These are phyloP conservation scores for Enteromius argenteus DNA, from an alignment of 2,797 vertebrate species.

Conservation along the genomic window DNA sequence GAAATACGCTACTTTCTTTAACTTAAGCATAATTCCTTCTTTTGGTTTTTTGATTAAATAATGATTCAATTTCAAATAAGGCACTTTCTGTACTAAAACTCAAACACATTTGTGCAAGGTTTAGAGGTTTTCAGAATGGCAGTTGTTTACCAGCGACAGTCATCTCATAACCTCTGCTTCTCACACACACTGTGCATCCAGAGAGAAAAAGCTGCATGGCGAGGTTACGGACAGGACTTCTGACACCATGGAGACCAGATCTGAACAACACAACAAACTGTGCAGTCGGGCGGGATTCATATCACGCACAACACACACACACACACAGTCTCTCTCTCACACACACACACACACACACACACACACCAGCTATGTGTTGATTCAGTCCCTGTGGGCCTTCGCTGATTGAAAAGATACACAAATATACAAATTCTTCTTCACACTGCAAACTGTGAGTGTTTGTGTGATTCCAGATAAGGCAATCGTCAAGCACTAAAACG, in stretches of 20 bases:
- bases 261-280: constrained; percentile 46
- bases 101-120: not conserved
- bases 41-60: not conserved
- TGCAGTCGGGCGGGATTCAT: constrained; percentile 22
- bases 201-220: constrained; percentile 17
- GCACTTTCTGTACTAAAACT: not conserved
- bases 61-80: not conserved
- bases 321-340: not conserved
- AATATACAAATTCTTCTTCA: not conserved
- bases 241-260: constrained; percentile 47
- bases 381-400: not conserved
- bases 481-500: not conserved
- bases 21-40: not conserved
- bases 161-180: constrained; percentile 32
- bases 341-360: not conserved
- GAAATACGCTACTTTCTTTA: not conserved
- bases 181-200: constrained; percentile 21
- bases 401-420: constrained; percentile 1
- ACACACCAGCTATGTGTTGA: not conserved
- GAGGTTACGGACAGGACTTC: constrained; percentile 30
- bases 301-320: constrained; percentile 11
- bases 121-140: not conserved
- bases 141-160: constrained; percentile 26
- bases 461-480: constrained; percentile 6
- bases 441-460: not conserved